Base-by-base conservation (phyloP, 1,140 invertebrate species). In the Leptinotarsa lineolata region DNA sequence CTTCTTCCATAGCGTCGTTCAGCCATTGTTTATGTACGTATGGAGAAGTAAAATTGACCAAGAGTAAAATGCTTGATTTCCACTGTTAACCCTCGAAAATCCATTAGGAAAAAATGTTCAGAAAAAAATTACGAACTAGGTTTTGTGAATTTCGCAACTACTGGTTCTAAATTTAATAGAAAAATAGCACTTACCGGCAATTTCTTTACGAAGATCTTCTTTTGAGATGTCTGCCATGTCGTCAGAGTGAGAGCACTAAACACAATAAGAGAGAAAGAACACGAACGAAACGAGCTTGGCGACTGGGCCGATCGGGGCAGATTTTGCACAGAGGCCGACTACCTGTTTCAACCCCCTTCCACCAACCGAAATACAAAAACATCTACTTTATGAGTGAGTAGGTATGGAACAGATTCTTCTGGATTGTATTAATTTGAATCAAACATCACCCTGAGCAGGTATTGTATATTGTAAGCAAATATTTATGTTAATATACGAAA, bases 171-270 rank as follows among this genome's bases (percentile, higher is more conserved):
- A 79, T 74, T 79, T 16, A 76, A 81, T 81, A 81, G 80, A 83
- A 81, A 81, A 82, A 83, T 84, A 84, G 4, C 39, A 88, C 86
- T 90, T 88, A 91, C 90, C 90, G 88, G 89, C 88, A 83, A 91
- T 91, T 86, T 91, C 89, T 83, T 90, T 90, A 78, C 89, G 89
- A 78, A 91, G 87, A 75, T 89, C 89, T 80, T 90, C 89, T 83
- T 90, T 90, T 72, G 88, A 87, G 79, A 91, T 90, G 83, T 90
- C 89, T 82, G 89, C 87, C 90, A 91, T 91, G 82, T 83, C 86
- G 75, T 78, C 30, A 72, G 77, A 78, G 61, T 72, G 72, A 76
- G 77, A 76, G 39, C 67, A 71, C 63, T 76, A 58, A 21, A 70
- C 39, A 24, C 18, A 74, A 68, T 68, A n/a, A 76, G 18, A 74